Conservation (phyloP, 2,888 invertebrate genomes). For the Chrysolina americana region DNA sequence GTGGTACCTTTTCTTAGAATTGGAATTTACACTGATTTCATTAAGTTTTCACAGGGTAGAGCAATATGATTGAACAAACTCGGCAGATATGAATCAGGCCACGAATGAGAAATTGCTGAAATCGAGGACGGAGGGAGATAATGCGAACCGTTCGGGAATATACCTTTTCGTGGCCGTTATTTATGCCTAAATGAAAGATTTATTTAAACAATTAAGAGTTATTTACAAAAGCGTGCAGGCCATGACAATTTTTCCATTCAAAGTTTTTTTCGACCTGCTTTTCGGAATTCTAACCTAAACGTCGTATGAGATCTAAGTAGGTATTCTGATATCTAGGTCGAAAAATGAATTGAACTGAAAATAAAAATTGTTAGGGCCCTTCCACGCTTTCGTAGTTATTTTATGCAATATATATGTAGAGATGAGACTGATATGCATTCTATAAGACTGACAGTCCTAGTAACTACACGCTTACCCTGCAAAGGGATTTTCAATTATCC, state of each 20-base stretch:
- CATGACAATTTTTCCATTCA: no score
- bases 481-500: no score
- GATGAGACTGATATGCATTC: slow-evolving; percentile 42
- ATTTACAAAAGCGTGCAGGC: no score
- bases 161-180: not conserved
- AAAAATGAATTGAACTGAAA: no score
- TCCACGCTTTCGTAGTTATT: no score
- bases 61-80: not conserved
- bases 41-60: not conserved
- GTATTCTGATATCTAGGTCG: no score
- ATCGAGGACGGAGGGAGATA: not conserved
- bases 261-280: no score
- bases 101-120: no score
- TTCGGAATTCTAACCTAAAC: no score
- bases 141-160: not conserved
- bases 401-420: slow-evolving; percentile 40
- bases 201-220: slow-evolving; percentile 14
- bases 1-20: slow-evolving; percentile 1
- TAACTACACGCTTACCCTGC: not conserved
- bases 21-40: not conserved
- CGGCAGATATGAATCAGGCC: not conserved
- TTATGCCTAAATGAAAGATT: not conserved
- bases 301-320: no score
- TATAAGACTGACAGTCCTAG: slow-evolving; percentile 42
- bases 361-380: no score